Percentiles rank a stretch among this genome's conserved stretches.
phyloP scores from a whole-genome alignment of 2,113 vertebrate genomes.

The Barbus barbus region DNA sequence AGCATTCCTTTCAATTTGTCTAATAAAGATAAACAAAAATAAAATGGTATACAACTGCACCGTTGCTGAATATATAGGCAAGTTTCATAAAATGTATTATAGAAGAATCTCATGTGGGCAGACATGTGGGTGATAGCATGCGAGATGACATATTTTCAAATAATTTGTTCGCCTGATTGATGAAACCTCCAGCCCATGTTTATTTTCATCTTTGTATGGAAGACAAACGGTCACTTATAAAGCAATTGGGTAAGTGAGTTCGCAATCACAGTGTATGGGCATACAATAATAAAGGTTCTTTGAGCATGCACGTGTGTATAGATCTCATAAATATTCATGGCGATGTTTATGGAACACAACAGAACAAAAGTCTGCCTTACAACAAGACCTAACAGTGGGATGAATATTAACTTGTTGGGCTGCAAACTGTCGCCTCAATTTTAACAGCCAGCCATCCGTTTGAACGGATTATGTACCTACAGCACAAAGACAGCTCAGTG shows the following conservation, averaged over 20 bases:
- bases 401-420: conserved; percentile 39
- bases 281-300: conserved; percentile 32
- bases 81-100: not conserved
- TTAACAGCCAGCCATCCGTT: too few species aligned
- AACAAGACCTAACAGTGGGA: conserved; percentile 33
- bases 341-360: not conserved
- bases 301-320: conserved; percentile 19
- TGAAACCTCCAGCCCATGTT: conserved; percentile 41
- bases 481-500: conserved; percentile 31
- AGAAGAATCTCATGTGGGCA: not conserved
- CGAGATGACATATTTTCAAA: not conserved
- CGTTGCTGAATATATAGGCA: not conserved
- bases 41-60: not conserved
- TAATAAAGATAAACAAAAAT: not conserved
- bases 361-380: conserved; percentile 46
- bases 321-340: conserved; percentile 47
- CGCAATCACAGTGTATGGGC: conserved; percentile 28
- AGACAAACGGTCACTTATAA: conserved; percentile 28
- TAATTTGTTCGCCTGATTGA: conserved; percentile 21
- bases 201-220: conserved; percentile 17
- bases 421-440: not conserved
- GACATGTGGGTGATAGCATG: conserved; percentile 1
- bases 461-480: conserved; percentile 28
- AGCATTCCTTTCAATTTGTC: not conserved
- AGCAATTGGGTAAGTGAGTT: not conserved